A percentile compares a stretch with the other conserved stretches of the same genome.
Conservation (phyloP, 2,888 invertebrate species). For the Brachyptera putata region DNA sequence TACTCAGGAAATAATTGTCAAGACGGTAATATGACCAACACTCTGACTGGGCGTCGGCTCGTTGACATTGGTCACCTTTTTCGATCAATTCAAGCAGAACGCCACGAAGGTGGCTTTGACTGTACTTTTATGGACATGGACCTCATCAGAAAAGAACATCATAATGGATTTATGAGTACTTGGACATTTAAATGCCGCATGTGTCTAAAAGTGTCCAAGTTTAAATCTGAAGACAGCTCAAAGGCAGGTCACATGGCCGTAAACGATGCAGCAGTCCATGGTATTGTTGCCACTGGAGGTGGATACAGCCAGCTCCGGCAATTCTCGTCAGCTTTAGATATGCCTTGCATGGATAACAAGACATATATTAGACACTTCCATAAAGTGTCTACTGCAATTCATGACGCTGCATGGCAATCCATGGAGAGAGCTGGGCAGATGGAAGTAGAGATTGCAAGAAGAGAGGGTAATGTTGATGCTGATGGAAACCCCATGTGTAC, state of each 20-base stretch:
- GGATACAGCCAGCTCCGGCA: neutral
- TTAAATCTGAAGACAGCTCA: no score
- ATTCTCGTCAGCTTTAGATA: neutral
- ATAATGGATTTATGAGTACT: neutral
- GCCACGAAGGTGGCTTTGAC: neutral
- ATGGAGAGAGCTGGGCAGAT: neutral
- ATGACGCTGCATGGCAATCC: neutral
- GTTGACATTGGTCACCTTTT: neutral
- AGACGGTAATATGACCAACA: no score
- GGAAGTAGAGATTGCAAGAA: neutral
- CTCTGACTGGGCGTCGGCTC: neutral
- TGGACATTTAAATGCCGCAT: neutral
- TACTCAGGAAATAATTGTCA: no score
- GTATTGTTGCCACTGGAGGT: neutral
- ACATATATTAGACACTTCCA: neutral
- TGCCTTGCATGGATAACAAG: neutral
- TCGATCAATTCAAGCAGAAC: neutral
- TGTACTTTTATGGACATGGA: neutral
- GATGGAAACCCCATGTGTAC: neutral
- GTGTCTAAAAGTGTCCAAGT: neutral
- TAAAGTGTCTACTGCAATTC: neutral
- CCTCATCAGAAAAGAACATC: neutral
- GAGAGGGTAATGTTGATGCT: neutral
- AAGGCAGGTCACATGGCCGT: neutral
- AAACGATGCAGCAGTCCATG: neutral